phyloP scores from a whole-genome alignment of 1,140 invertebrate genomes.

The Neomicropteryx cornuta region DNA sequence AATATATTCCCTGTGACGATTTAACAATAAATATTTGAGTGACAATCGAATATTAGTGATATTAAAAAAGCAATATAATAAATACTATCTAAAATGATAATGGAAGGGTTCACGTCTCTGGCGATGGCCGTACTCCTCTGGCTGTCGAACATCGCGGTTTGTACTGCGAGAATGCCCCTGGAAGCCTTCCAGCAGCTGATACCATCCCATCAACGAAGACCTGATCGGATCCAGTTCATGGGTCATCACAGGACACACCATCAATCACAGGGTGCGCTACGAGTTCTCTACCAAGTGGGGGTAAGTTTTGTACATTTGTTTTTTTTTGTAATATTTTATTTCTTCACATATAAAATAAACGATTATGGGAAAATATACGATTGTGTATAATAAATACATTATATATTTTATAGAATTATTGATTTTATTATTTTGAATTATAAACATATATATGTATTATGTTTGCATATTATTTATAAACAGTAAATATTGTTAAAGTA shows the following conservation, averaged over 20 bases:
- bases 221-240: constrained; percentile 28
- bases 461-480: too few relatives aligned
- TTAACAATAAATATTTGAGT: too few relatives aligned
- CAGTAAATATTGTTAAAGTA: too few relatives aligned
- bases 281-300: constrained; percentile 32
- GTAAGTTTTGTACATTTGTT: constrained; percentile 24
- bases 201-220: constrained; percentile 27
- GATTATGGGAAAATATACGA: too few relatives aligned
- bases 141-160: constrained; percentile 21
- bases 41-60: too few relatives aligned
- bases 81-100: constrained; percentile 12
- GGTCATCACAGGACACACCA: constrained; percentile 23
- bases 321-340: too few relatives aligned
- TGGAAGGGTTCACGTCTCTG: constrained; percentile 29
- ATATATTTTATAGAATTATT: too few relatives aligned
- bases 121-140: constrained; percentile 24
- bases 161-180: constrained; percentile 29
- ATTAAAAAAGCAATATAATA: background rate
- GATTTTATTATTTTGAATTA: too few relatives aligned
- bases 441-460: too few relatives aligned
- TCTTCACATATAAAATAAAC: too few relatives aligned
- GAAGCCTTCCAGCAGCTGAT: constrained; percentile 31
- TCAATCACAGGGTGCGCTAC: constrained; percentile 26
- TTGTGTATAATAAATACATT: too few relatives aligned
- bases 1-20: too few relatives aligned